Evolutionary conservation across 2,888 invertebrate species (phyloP).

Genomic region (Willowsia nigromaculata): DNA sequence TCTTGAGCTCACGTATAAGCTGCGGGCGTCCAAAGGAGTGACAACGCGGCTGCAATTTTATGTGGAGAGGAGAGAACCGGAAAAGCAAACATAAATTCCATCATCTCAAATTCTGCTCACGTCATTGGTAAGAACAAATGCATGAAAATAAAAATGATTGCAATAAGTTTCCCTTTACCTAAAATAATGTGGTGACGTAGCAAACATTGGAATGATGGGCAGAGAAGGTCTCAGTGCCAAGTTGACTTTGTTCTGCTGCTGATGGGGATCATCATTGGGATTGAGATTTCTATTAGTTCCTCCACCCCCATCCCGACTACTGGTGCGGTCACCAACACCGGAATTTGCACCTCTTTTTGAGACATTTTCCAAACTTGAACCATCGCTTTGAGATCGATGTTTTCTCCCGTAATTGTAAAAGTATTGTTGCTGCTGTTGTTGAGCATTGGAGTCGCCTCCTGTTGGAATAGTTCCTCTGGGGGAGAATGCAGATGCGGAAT

Average conservation of each 20-base stretch:
- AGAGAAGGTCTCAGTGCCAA: slow-evolving; percentile 56
- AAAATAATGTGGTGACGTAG: slow-evolving; percentile 52
- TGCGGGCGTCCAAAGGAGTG: slow-evolving; percentile 74
- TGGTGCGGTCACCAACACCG: background rate
- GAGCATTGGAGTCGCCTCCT: background rate
- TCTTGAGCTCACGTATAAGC: slow-evolving; percentile 68
- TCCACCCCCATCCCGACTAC: background rate
- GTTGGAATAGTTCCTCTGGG: background rate
- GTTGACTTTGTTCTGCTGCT: slow-evolving; percentile 55
- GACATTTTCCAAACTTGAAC: slow-evolving; percentile 35
- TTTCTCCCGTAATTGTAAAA: slow-evolving; percentile 24
- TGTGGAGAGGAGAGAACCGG: background rate
- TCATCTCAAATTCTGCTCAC: background rate
- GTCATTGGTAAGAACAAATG: background rate
- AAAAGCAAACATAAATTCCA: background rate
- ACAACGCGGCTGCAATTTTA: slow-evolving; percentile 71
- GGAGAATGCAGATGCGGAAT: slow-evolving; percentile 33
- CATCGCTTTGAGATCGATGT: slow-evolving; percentile 47
- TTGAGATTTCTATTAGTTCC: slow-evolving; percentile 12
- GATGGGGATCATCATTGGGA: slow-evolving; percentile 28
- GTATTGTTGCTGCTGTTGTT: background rate
- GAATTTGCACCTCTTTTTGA: background rate
- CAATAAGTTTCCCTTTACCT: slow-evolving; percentile 11
- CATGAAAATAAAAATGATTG: background rate
- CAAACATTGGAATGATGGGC: slow-evolving; percentile 66